Evolutionary conservation across 1,140 invertebrate species (phyloP).

Genomic region (Drosophila eugracilis): DNA sequence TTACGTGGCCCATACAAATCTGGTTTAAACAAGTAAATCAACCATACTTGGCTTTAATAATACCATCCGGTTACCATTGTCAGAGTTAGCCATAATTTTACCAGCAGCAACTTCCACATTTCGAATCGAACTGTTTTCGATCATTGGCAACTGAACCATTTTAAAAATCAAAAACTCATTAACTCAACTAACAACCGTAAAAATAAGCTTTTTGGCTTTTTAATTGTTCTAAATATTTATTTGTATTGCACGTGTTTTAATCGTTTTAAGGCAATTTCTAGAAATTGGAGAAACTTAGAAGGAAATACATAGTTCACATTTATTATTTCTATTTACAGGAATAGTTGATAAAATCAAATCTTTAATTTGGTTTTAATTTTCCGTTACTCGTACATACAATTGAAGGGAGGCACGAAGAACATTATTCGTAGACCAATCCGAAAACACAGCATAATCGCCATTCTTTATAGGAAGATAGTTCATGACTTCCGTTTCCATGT

Average conservation of each 20-base stretch:
- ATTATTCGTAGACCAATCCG: too few species aligned
- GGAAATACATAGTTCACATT: too few species aligned
- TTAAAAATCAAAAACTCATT: slow-evolving; percentile 7
- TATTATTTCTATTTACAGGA: too few species aligned
- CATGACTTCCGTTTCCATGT: too few species aligned
- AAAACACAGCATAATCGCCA: too few species aligned
- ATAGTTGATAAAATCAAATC: too few species aligned
- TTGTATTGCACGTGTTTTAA: neutral
- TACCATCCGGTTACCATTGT: neutral
- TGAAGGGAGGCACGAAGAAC: too few species aligned
- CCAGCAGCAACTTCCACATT: slow-evolving; percentile 26
- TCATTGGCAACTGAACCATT: neutral
- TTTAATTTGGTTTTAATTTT: too few species aligned
- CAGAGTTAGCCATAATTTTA: slow-evolving; percentile 21
- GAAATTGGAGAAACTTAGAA: too few species aligned
- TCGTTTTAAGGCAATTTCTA: too few species aligned
- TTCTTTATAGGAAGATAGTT: too few species aligned
- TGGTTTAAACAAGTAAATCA: neutral
- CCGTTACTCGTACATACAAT: too few species aligned
- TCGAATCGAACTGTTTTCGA: neutral
- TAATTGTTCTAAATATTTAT: neutral
- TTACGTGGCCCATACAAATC: slow-evolving; percentile 24
- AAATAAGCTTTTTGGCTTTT: neutral
- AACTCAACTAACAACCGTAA: slow-evolving; percentile 6
- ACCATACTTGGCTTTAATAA: neutral